These are phyloP conservation scores for Bilobella aurantiaca DNA, from an alignment of 1,140 invertebrate species.

Conservation along the genomic window DNA sequence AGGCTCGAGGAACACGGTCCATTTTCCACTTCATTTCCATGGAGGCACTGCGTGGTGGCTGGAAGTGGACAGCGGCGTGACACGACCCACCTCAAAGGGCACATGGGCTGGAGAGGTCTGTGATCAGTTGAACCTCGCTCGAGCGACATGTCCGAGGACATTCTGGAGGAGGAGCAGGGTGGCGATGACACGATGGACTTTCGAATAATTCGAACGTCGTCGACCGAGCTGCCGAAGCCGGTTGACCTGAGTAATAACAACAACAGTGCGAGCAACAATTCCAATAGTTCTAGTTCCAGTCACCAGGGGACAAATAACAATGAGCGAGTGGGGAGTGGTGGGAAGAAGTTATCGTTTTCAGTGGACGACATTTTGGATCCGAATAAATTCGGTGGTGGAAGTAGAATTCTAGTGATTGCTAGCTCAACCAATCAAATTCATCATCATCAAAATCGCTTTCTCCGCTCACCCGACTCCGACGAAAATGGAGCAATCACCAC, in stretches of 20 bases:
- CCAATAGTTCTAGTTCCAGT: slow-evolving; percentile 4
- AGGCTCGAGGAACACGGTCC: too few species aligned
- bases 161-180: background rate
- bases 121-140: too few species aligned
- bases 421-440: slow-evolving; percentile 21
- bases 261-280: slow-evolving; percentile 16
- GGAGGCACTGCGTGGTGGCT: too few species aligned
- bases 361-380: slow-evolving; percentile 85
- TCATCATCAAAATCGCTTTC: slow-evolving; percentile 25
- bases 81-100: too few species aligned
- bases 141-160: background rate
- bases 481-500: too few species aligned
- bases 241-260: slow-evolving; percentile 34
- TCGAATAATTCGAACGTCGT: background rate
- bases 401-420: slow-evolving; percentile 13
- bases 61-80: too few species aligned
- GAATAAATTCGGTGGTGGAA: slow-evolving; percentile 70
- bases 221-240: slow-evolving; percentile 16
- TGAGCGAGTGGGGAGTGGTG: background rate
- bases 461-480: too few species aligned
- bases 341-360: slow-evolving; percentile 61
- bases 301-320: slow-evolving; percentile 11
- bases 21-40: slow-evolving; percentile 25
- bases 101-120: too few species aligned
- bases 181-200: slow-evolving; percentile 2